phyloP scores from a whole-genome alignment of 2,888 invertebrate species.

The Meta bourneti region DNA sequence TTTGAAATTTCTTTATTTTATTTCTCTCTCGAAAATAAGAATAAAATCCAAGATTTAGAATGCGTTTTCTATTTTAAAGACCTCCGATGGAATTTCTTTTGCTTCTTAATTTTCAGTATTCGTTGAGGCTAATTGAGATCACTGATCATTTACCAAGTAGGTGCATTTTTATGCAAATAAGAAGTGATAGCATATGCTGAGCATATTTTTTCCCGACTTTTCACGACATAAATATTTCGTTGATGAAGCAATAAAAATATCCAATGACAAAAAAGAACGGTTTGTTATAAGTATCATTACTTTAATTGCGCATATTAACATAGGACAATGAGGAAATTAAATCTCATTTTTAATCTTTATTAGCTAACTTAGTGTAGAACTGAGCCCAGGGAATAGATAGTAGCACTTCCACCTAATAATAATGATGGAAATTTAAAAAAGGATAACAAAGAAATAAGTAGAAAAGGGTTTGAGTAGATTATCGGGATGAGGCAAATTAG shows the following conservation, averaged over 20 bases:
- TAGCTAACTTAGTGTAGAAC: slow-evolving; percentile 16
- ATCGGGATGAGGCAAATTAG: slow-evolving; percentile 24
- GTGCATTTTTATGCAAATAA: slow-evolving; percentile 26
- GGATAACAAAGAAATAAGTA: background rate
- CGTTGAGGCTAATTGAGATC: slow-evolving; percentile 21
- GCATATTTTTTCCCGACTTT: slow-evolving; percentile 10
- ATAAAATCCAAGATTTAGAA: too few species aligned
- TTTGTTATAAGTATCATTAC: slow-evolving; percentile 68
- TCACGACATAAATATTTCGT: slow-evolving; percentile 39
- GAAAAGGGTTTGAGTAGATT: background rate
- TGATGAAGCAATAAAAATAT: slow-evolving; percentile 52
- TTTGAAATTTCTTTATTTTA: too few species aligned
- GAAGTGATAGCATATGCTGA: slow-evolving; percentile 13
- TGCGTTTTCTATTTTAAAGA: background rate
- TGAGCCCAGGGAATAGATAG: slow-evolving; percentile 4
- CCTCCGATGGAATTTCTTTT: background rate
- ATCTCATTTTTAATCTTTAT: slow-evolving; percentile 73
- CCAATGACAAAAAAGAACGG: slow-evolving; percentile 30
- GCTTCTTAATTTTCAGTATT: slow-evolving; percentile 2
- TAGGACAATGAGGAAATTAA: slow-evolving; percentile 72
- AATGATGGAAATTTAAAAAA: slow-evolving; percentile 1
- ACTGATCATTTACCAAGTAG: slow-evolving; percentile 7
- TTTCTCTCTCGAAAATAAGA: too few species aligned
- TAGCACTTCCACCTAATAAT: background rate
- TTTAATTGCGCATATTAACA: slow-evolving; percentile 71